Evolutionary conservation across 2,113 vertebrate species (phyloP).

Genomic region (Miniopterus natalensis): DNA sequence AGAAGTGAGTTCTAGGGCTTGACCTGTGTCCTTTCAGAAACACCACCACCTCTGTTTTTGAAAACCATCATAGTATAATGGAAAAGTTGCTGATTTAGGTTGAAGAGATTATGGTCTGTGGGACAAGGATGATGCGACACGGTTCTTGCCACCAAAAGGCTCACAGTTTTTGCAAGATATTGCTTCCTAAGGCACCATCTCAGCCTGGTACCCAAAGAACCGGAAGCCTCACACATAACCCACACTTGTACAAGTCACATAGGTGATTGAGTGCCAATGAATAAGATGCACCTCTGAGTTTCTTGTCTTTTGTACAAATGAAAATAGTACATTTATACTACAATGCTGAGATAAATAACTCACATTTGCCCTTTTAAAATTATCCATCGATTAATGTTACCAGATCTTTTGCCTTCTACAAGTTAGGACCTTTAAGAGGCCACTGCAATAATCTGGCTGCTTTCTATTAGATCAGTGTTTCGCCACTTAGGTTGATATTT

Average conservation of each 20-base stretch:
- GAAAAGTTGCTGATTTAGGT: background rate
- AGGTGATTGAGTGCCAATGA: background rate
- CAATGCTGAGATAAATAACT: background rate
- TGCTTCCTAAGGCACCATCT: background rate
- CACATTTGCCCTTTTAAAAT: background rate
- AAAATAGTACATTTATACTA: background rate
- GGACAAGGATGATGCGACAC: background rate
- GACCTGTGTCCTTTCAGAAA: background rate
- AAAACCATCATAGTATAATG: background rate
- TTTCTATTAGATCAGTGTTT: background rate
- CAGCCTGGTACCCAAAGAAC: background rate
- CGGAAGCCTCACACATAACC: background rate
- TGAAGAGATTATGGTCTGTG: background rate
- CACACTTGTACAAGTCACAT: background rate
- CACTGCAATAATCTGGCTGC: background rate
- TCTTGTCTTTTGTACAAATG: background rate
- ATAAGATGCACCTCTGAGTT: conserved; percentile 9
- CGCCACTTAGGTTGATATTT: background rate
- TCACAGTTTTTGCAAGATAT: background rate
- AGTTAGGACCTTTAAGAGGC: background rate
- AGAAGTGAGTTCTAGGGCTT: background rate
- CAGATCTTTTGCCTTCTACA: background rate
- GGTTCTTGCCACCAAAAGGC: background rate
- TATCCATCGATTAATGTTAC: background rate
- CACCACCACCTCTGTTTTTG: background rate